Conservation (phyloP, 2,888 invertebrate species). For the Epirrhoe alternata region DNA sequence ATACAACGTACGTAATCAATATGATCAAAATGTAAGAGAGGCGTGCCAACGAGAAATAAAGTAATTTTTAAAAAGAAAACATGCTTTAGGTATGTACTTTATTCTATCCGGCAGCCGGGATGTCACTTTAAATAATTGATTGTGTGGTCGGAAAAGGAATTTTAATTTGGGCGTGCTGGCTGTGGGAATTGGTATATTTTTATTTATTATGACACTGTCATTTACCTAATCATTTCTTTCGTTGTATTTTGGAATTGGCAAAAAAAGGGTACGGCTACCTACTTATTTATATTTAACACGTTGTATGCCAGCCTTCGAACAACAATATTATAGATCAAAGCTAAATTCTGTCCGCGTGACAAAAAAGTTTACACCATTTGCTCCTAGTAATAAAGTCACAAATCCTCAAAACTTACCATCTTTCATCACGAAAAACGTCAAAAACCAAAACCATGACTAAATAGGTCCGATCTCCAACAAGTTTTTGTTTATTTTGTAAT, state of each 20-base stretch:
- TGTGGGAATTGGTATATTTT: conserved; percentile 18
- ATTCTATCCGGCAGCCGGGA: conserved; percentile 33
- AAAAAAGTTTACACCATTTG: no score
- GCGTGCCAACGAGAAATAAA: conserved; percentile 41
- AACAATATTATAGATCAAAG: no score
- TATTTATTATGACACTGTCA: conserved; percentile 17
- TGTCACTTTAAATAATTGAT: conserved; percentile 40
- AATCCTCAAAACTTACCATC: no score
- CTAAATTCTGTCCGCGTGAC: no score
- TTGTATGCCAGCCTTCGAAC: no score
- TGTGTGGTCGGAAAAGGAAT: conserved; percentile 25
- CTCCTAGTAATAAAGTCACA: no score
- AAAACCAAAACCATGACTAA: no score
- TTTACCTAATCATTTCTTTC: conserved; percentile 1
- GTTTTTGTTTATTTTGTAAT: neutral
- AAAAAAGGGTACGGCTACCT: no score
- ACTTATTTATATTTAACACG: no score
- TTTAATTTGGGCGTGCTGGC: conserved; percentile 20
- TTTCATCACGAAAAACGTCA: no score
- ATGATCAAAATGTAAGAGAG: conserved; percentile 24
- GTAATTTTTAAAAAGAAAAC: conserved; percentile 37
- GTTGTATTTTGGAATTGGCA: neutral
- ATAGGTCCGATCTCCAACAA: neutral
- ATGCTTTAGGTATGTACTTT: conserved; percentile 23
- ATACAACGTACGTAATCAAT: conserved; percentile 15